A percentile compares a stretch with the other conserved stretches of the same genome.
Evolutionary conservation across 1,140 invertebrate species (phyloP).

Genomic region (Andricus grossulariae): DNA sequence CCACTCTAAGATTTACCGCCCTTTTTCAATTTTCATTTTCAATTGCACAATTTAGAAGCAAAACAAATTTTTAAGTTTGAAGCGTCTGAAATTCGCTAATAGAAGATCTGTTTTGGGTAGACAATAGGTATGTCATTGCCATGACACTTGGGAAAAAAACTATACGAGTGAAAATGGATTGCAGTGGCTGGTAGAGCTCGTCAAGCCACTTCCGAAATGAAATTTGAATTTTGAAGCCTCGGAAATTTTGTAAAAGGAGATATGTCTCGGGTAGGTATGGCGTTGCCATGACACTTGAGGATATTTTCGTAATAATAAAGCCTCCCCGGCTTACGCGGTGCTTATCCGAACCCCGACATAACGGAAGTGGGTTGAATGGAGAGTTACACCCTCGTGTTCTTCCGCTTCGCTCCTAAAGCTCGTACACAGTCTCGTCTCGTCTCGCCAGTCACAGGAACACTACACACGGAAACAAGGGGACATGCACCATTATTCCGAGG

Average conservation of each 20-base stretch:
- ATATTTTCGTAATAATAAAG: constrained; percentile 40
- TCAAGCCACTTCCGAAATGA: too few relatives aligned
- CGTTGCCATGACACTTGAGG: constrained; percentile 33
- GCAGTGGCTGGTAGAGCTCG: too few relatives aligned
- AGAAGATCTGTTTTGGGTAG: too few relatives aligned
- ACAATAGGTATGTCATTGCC: too few relatives aligned
- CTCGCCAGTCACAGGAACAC: constrained; percentile 25
- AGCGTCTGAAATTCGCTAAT: too few relatives aligned
- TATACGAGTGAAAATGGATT: too few relatives aligned
- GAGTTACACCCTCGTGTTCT: constrained; percentile 47
- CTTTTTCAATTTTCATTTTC: too few relatives aligned
- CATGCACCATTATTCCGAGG: constrained; percentile 40
- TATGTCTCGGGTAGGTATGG: neutral
- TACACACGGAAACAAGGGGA: constrained; percentile 23
- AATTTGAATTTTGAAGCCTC: neutral
- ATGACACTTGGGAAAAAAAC: too few relatives aligned
- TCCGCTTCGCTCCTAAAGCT: constrained; percentile 38
- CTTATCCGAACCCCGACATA: constrained; percentile 32
- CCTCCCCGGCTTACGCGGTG: constrained; percentile 23
- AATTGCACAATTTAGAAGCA: too few relatives aligned
- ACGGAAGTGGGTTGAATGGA: constrained; percentile 51
- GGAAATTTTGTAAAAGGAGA: constrained; percentile 8
- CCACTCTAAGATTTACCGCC: too few relatives aligned
- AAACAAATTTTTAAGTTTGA: too few relatives aligned
- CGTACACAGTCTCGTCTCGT: constrained; percentile 12